phyloP scores from a whole-genome alignment of 2,113 vertebrate genomes.

The Cyanistes caeruleus region DNA sequence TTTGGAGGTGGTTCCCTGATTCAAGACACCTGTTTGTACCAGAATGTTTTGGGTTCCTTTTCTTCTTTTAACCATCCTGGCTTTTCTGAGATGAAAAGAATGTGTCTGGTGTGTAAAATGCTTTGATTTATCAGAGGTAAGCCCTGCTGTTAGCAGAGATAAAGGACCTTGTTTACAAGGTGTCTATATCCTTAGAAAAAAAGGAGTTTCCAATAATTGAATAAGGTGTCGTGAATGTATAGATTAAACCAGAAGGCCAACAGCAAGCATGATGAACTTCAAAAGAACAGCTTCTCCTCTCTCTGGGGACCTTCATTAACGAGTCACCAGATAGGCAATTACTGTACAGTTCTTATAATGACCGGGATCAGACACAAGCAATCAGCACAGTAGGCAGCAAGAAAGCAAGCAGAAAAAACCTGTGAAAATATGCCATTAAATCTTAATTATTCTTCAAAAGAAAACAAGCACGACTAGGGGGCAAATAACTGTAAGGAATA shows the following conservation, averaged over 20 bases:
- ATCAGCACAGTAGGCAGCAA: conserved; percentile 79
- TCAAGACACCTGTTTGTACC: conserved; percentile 5
- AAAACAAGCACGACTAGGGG: conserved; percentile 79
- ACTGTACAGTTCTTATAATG: conserved; percentile 79
- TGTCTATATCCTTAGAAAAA: conserved; percentile 51
- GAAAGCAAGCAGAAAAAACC: conserved; percentile 75
- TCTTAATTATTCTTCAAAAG: conserved; percentile 86
- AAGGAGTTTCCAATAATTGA: conserved; percentile 74
- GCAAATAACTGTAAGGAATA: conserved; percentile 75
- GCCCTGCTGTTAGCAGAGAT: conserved; percentile 40
- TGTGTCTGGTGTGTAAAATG: conserved; percentile 8
- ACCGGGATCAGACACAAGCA: conserved; percentile 75
- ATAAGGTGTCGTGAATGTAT: conserved; percentile 67
- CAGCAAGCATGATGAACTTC: conserved; percentile 78
- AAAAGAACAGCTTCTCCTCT: conserved; percentile 74
- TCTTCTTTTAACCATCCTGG: neutral
- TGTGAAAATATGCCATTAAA: conserved; percentile 81
- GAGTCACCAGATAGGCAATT: conserved; percentile 83
- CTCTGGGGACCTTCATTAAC: conserved; percentile 80
- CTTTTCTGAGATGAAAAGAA: conserved; percentile 14
- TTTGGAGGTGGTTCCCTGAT: conserved; percentile 17
- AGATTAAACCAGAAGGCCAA: conserved; percentile 78
- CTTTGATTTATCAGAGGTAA: conserved; percentile 65
- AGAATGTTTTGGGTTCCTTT: conserved; percentile 19
- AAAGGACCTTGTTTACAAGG: conserved; percentile 64